These are phyloP conservation scores for Rhaphigaster nebulosa DNA, from an alignment of 2,888 invertebrate species.

Conservation along the genomic window DNA sequence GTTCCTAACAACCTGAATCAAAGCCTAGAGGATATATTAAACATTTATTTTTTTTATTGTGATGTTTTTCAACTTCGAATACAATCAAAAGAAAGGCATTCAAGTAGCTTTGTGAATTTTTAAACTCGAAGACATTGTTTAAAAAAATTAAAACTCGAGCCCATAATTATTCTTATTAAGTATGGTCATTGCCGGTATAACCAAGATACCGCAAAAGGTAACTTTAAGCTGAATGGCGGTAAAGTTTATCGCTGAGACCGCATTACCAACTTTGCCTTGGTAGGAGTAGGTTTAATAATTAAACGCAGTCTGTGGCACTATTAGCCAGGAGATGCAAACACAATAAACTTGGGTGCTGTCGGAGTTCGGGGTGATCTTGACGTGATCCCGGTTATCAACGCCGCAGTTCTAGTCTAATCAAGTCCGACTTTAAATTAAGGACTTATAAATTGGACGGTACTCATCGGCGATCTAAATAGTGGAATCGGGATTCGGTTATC, in stretches of 20 bases:
- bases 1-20: no score
- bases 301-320: background rate
- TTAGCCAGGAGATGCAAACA: background rate
- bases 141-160: background rate
- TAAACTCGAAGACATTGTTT: background rate
- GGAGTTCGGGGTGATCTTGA: conserved; percentile 4
- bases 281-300: conserved; percentile 1
- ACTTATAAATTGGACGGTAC: background rate
- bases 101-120: background rate
- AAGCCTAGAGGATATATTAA: no score
- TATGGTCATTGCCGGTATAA: background rate
- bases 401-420: background rate
- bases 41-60: no score
- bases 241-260: conserved; percentile 18
- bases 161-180: background rate
- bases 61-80: no score
- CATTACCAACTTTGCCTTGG: conserved; percentile 1
- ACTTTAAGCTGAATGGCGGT: background rate
- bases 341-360: conserved; percentile 12
- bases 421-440: background rate
- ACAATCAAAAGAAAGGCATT: no score
- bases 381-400: background rate
- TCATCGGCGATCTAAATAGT: background rate
- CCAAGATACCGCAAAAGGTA: background rate
- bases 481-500: background rate